Evolutionary conservation across 2,888 invertebrate species (phyloP), one percentile per base, ranked within the genome.

Genomic region (Orthosia gothica): DNA sequence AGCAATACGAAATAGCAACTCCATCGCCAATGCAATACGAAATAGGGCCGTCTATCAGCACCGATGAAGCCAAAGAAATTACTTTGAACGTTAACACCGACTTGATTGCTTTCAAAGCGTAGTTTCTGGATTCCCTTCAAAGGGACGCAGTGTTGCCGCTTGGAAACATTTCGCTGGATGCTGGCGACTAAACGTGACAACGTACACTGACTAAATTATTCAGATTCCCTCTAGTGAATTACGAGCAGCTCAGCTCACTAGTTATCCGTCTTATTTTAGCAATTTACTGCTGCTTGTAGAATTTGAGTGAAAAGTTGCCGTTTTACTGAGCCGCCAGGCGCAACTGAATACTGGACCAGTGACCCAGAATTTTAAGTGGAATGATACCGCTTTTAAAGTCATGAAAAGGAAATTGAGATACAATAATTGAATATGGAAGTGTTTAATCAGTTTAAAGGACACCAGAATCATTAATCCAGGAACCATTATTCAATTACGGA

Each of bases 21-120:
- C 70, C 71, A 79, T 74, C 32, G 81, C 32, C 61, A 81, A 65
- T 65, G 69, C 72, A 75, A 84, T 74, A 88, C 81, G 87, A 88
- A 90, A 89, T 90, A 77, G 68, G 78, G 67, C 69, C 82, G 69
- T 81, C 87, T 85, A 89, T 90, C 87, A 83, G 78, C 71, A 83
- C 85, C 87, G 84, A 82, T 74, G 92, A 93, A 93, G 92, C 91
- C 91, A 92, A 93, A 94, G 93, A 94, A 94, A 93, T 94, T 93
- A 93, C 93, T 91, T 90, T 89, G 90, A 92, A 91, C 93, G 91
- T 93, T 93, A 93, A 92, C 92, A 92, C 92, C 90, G 87, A 89
- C 90, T 91, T 94, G 94, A 94, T 94, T 94, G 94, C 94, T 94
- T 94, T 92, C 76, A 75, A 69, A 84, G 84, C 69, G 82, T 23